Conservation (phyloP, 92 coral and sea anemone genomes). For the Zoanthus sociatus region DNA sequence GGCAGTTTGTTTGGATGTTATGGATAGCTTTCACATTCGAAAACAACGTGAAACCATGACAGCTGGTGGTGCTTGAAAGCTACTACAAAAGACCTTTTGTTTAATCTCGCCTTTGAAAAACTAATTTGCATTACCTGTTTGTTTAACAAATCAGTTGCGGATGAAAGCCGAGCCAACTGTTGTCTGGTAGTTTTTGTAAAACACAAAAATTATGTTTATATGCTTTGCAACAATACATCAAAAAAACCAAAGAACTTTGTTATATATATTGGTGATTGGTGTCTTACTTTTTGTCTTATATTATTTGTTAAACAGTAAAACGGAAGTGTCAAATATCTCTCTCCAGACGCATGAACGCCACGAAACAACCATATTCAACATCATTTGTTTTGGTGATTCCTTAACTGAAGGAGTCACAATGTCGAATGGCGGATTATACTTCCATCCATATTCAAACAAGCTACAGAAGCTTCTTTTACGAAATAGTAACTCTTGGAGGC, state of each 20-base stretch:
- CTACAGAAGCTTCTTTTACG: constrained; percentile 18
- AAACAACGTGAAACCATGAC: background rate
- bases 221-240: background rate
- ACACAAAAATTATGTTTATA: background rate
- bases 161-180: background rate
- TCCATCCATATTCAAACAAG: constrained; percentile 32
- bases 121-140: constrained; percentile 19
- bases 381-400: constrained; percentile 44
- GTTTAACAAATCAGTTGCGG: background rate
- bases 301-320: background rate
- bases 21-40: background rate
- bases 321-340: background rate
- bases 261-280: background rate
- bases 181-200: background rate
- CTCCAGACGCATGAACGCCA: background rate
- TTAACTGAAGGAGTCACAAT: constrained; percentile 1
- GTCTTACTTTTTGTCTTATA: background rate
- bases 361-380: background rate
- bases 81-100: background rate
- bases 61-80: background rate
- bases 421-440: background rate
- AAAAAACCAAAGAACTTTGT: background rate
- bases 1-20: too few relatives aligned
- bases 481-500: background rate
- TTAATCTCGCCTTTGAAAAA: constrained; percentile 39